Evolutionary conservation across 2,797 vertebrate genomes (phyloP).

Genomic region (Eospalax fontanierii): DNA sequence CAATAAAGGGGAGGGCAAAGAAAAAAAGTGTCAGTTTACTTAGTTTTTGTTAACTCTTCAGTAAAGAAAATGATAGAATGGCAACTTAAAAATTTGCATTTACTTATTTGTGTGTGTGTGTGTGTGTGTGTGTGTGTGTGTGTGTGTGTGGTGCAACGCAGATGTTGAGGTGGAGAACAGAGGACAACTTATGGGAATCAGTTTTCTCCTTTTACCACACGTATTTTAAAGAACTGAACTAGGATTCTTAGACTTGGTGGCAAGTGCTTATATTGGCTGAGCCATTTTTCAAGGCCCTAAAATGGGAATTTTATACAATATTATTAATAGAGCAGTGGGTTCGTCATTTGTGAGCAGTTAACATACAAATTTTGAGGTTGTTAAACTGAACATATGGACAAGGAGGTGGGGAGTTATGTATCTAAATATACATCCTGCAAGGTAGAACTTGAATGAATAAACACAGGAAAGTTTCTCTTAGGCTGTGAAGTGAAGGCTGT

Average conservation of each 20-base stretch:
- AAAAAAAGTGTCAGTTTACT: slow-evolving; percentile 3
- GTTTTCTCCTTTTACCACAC: not conserved
- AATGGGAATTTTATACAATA: not conserved
- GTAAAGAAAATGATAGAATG: not conserved
- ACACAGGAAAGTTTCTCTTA: not conserved
- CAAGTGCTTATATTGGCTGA: not conserved
- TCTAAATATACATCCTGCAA: not conserved
- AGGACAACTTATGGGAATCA: not conserved
- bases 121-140: not conserved
- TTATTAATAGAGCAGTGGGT: not conserved
- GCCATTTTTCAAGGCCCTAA: not conserved
- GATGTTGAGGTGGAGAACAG: not conserved
- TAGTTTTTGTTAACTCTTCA: not conserved
- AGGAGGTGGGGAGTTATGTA: not conserved
- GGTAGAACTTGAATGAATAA: not conserved
- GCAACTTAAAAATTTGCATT: not conserved
- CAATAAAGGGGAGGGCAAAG: not conserved
- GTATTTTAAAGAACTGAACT: not conserved
- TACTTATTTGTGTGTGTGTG: not conserved
- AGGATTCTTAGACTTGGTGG: not conserved
- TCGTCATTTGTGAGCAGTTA: not conserved
- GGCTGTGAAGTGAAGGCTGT: not conserved
- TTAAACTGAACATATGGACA: not conserved
- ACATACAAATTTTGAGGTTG: not conserved
- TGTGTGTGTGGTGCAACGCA: not conserved